These are phyloP conservation scores for Teinopalpus imperialis DNA, from an alignment of 2,888 invertebrate species.

Conservation along the genomic window DNA sequence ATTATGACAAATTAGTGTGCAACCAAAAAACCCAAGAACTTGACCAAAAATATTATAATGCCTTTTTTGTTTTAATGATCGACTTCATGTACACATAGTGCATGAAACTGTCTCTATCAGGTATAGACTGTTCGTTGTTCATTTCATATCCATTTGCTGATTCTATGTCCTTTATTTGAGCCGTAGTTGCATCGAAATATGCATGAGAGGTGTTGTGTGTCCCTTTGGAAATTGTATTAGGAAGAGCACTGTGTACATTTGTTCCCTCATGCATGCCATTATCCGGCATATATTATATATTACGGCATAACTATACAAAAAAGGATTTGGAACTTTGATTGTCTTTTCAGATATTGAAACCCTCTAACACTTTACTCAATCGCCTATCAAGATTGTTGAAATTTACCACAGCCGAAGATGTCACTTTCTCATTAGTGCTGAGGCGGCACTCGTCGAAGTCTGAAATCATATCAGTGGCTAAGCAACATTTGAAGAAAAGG, in stretches of 20 bases:
- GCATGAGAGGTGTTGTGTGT: constrained; percentile 18
- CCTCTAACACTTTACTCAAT: constrained; percentile 89
- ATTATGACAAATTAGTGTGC: constrained; percentile 4
- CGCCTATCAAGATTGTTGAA: constrained; percentile 93
- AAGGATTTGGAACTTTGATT: constrained; percentile 26
- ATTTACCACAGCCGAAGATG: constrained; percentile 94
- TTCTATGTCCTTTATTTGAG: constrained; percentile 3
- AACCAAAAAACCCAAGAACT: neutral
- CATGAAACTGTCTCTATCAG: constrained; percentile 24
- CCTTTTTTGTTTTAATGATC: constrained; percentile 6
- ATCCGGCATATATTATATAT: constrained; percentile 31
- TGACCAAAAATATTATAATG: neutral
- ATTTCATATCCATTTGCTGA: constrained; percentile 18
- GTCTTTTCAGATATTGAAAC: constrained; percentile 87
- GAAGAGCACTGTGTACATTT: constrained; percentile 8
- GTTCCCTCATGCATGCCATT: constrained; percentile 20
- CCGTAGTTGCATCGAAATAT: constrained; percentile 21
- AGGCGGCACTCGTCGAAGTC: constrained; percentile 89
- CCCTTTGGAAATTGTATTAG: constrained; percentile 6
- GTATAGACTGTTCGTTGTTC: constrained; percentile 16
- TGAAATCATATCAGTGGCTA: constrained; percentile 88
- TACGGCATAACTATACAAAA: constrained; percentile 27
- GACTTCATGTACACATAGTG: constrained; percentile 24
- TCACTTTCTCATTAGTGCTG: constrained; percentile 93
- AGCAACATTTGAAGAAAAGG: constrained; percentile 90